Evolutionary conservation across 2,888 invertebrate species (phyloP).

Genomic region (Alviniconcha strummeri): DNA sequence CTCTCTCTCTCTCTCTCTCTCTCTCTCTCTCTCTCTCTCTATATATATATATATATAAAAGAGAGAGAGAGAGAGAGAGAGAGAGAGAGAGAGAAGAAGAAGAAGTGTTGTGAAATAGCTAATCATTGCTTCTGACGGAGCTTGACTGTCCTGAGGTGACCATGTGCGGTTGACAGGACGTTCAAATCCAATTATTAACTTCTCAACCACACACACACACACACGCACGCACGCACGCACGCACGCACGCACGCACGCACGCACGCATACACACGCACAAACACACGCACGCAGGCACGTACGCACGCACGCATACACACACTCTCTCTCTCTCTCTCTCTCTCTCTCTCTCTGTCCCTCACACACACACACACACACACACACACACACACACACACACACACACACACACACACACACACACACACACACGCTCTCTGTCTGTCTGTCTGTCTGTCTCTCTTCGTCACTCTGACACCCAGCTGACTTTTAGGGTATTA

Average conservation of each 20-base stretch:
- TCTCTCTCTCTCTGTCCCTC: too few relatives aligned
- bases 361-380: background rate
- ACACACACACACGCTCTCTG: background rate
- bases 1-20: background rate
- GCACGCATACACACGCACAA: background rate
- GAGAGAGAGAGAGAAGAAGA: background rate
- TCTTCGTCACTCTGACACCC: background rate
- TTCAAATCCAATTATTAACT: too few relatives aligned
- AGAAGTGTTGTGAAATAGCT: too few relatives aligned
- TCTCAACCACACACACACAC: too few relatives aligned
- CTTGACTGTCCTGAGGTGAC: too few relatives aligned
- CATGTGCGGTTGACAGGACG: too few relatives aligned
- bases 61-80: background rate
- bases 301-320: background rate
- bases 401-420: background rate
- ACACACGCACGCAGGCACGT: background rate
- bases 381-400: background rate
- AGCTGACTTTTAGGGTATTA: too few relatives aligned
- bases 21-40: conserved; percentile 5
- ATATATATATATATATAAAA: too few relatives aligned
- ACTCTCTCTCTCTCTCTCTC: too few relatives aligned
- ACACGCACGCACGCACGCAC: background rate
- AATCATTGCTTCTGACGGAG: too few relatives aligned
- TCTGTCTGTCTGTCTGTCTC: too few relatives aligned
- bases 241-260: background rate